Evolutionary conservation across 2,888 invertebrate genomes (phyloP), one percentile per base, ranked within the genome.

Genomic region (Dolomedes plantarius): DNA sequence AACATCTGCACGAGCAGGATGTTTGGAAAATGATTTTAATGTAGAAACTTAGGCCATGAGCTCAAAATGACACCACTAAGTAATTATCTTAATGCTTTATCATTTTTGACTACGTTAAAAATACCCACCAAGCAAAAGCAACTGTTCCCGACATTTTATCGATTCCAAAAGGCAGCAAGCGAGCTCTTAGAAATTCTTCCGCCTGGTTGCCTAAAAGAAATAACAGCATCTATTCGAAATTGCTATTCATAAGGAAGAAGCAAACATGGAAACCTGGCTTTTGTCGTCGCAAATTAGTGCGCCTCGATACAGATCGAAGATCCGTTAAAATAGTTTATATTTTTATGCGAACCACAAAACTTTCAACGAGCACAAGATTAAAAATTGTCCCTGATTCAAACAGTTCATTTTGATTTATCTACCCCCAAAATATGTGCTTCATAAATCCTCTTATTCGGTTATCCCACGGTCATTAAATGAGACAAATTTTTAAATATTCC

Each of bases 21-120:
- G n/a, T n/a, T n/a, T n/a, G n/a, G 36, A 7, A 36, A 46, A 46
- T 16, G 2, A 23, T 23, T 56, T 56, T 56, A 56, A 56, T 56
- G 23, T 2, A 23, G 3, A 56, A 56, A 23, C 23, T 56, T 23
- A 23, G 56, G 3, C 23, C 56, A 56, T 16, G 56, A n/a, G 56
- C 23, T 23, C 23, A 56, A 56, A 56, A 7, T 56, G 56, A 56
- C 56, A 56, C 19, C 5, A 56, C 56, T 56, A 56, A 46, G 56
- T 56, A 56, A 56, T 56, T 56, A 56, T 56, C 56, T 56, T 23
- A 23, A 56, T 56, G 56, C 56, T 56, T 56, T 56, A 56, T 56
- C 56, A 56, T 56, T 56, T 56, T 56, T 56, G 56, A 56, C 56
- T 19, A 56, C 56, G 56, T 56, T 56, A 56, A 56, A 56, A 56